Evolutionary conservation across 2,797 vertebrate species (phyloP).

Genomic region (Sebastes baramenuke): DNA sequence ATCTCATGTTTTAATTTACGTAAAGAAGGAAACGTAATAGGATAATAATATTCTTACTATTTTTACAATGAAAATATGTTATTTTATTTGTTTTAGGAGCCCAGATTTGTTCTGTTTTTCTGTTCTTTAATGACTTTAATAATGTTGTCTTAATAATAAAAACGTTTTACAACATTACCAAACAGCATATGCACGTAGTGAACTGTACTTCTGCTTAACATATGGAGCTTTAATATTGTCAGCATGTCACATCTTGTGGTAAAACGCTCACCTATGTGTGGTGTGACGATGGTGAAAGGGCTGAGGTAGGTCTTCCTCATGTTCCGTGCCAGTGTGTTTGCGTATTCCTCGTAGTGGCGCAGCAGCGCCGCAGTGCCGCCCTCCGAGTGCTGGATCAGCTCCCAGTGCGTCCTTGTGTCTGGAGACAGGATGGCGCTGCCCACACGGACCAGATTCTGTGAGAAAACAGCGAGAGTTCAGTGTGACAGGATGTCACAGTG

Average conservation of each 20-base stretch:
- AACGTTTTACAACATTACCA: background rate
- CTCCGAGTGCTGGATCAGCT: constrained; percentile 93
- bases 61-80: background rate
- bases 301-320: constrained; percentile 98
- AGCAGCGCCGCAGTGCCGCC: constrained; percentile 91
- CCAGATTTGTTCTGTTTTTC: background rate
- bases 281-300: constrained; percentile 97
- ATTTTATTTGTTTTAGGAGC: background rate
- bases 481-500: constrained; percentile 22
- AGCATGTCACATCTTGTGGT: background rate
- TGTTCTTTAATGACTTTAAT: background rate
- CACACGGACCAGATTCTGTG: constrained; percentile 92
- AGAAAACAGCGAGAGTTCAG: constrained; percentile 37
- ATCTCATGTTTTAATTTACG: background rate
- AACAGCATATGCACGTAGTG: background rate
- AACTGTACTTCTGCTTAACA: background rate
- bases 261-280: constrained; percentile 89
- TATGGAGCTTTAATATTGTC: background rate
- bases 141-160: no score
- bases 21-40: background rate
- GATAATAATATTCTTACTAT: background rate
- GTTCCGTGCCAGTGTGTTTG: constrained; percentile 92
- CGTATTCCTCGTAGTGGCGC: constrained; percentile 91
- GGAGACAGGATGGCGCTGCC: constrained; percentile 91
- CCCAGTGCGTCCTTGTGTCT: constrained; percentile 90